Percentiles rank a stretch among this genome's conserved stretches.
These are phyloP conservation scores for Bos javanicus DNA, from an alignment of 2,113 vertebrate genomes.

Conservation along the genomic window DNA sequence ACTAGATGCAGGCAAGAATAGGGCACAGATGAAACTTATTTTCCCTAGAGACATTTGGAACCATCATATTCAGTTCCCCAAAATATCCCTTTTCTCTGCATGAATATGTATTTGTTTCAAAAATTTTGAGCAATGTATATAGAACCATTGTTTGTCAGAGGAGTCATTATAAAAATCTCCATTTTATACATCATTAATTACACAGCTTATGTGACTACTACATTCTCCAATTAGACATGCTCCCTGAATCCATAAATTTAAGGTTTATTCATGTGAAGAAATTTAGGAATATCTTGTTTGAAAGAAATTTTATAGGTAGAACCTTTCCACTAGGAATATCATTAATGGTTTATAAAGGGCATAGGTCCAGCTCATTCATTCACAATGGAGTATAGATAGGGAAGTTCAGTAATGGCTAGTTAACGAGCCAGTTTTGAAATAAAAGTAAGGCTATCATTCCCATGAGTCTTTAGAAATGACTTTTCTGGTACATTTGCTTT, in stretches of 20 bases:
- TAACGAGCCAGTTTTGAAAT: neutral
- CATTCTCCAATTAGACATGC: neutral
- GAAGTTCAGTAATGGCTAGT: neutral
- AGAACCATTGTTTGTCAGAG: neutral
- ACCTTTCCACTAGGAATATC: neutral
- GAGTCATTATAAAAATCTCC: neutral
- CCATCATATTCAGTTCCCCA: neutral
- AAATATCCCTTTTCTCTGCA: neutral
- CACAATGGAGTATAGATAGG: neutral
- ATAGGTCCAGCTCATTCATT: neutral
- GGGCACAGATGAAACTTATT: neutral
- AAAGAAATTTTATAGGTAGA: neutral
- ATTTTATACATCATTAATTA: neutral
- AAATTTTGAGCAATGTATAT: neutral
- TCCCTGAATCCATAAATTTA: neutral
- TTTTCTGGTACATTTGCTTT: neutral
- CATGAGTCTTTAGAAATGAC: neutral
- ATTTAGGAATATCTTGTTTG: neutral
- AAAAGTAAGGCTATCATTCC: neutral
- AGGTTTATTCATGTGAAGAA: neutral
- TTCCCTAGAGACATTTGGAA: neutral
- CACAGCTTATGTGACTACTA: neutral
- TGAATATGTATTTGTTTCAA: neutral
- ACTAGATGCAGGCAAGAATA: neutral
- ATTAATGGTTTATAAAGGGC: neutral